A percentile compares a stretch with the other conserved stretches of the same genome.
Evolutionary conservation across 2,888 invertebrate species (phyloP).

Genomic region (Dryococelus australis): DNA sequence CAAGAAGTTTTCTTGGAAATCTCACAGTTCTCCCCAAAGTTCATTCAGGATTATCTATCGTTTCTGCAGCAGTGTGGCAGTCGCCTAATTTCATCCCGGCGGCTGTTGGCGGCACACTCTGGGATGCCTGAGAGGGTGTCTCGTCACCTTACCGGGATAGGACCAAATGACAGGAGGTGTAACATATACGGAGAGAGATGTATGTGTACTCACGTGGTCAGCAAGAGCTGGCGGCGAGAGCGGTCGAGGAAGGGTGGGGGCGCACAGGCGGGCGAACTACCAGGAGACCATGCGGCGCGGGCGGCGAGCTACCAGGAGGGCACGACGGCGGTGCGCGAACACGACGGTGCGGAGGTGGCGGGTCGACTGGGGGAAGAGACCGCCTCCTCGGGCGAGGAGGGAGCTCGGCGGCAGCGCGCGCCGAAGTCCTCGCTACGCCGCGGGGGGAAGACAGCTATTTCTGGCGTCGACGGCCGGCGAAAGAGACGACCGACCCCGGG

Average conservation of each 20-base stretch:
- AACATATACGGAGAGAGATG: no score
- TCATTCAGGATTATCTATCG: no score
- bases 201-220: background rate
- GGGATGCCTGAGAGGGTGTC: no score
- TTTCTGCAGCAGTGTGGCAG: no score
- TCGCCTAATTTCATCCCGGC: no score
- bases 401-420: background rate
- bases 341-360: background rate
- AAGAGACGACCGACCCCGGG: background rate
- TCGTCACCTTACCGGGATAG: no score
- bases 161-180: no score
- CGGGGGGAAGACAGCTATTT: background rate
- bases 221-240: background rate
- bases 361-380: background rate
- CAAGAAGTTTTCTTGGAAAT: no score
- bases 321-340: background rate
- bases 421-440: background rate
- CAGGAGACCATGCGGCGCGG: background rate
- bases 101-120: no score
- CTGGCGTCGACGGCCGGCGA: conserved; percentile 7
- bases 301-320: background rate
- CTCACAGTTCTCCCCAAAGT: no score
- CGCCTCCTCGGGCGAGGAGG: background rate
- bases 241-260: background rate
- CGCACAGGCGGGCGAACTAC: background rate